A percentile compares a stretch with the other conserved stretches of the same genome.
Conservation (phyloP, 2,113 vertebrate species). For the Lipotes vexillifer region DNA sequence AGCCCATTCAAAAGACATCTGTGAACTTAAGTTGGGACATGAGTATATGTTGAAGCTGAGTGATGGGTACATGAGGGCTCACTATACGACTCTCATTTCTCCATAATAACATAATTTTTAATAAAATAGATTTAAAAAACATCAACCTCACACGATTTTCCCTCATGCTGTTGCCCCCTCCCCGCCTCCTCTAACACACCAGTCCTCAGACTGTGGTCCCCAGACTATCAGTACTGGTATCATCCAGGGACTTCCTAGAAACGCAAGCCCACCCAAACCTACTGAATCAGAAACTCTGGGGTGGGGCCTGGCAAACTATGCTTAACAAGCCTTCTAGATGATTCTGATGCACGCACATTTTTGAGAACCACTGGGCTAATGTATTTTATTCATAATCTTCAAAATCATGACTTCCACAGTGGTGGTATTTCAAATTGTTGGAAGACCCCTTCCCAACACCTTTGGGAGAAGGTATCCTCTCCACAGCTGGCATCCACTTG, state of each 20-base stretch:
- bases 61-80: neutral
- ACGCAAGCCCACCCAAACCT: neutral
- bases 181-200: neutral
- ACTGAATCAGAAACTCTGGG: neutral
- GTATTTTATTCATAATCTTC: neutral
- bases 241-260: neutral
- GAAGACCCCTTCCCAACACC: neutral
- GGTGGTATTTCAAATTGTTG: neutral
- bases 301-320: neutral
- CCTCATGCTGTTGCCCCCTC: neutral
- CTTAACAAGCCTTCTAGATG: neutral
- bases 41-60: neutral
- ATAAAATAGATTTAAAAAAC: neutral
- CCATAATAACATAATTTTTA: neutral
- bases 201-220: neutral
- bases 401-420: neutral
- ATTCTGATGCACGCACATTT: neutral
- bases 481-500: neutral
- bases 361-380: neutral
- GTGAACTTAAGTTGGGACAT: neutral
- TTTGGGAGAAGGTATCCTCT: neutral
- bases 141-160: neutral
- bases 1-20: neutral
- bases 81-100: neutral
- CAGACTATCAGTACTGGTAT: neutral